Evolutionary conservation across 1,140 invertebrate genomes (phyloP), one percentile per base, ranked within the genome.

Genomic region (Eurosta solidaginis): DNA sequence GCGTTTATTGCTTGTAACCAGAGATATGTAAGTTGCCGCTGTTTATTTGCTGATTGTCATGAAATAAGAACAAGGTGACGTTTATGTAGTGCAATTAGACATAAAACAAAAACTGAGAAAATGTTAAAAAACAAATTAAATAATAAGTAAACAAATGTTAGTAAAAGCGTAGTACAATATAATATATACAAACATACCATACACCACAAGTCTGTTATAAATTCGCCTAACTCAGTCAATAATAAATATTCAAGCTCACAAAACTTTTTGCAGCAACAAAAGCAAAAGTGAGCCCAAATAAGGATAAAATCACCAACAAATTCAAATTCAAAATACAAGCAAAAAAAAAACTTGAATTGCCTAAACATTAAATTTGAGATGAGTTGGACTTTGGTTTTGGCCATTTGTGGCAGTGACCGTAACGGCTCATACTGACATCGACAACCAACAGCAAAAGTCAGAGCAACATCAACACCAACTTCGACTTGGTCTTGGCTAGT

Each of bases 21-120:
- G n/a, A n/a, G n/a, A n/a, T n/a, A n/a, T n/a, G n/a, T 68, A 68
- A 59, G 54, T 9, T n/a, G 27, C 3, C 25, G 22, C 20, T 52
- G 49, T 52, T 20, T 22, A 52, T 4, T 22, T 14, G 22, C 54
- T 36, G 59, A 40, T 40, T 68, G 59, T 68, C 59, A 68, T 22
- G 59, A 68, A 68, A 68, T 68, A 68, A 68, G 59, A 68, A 68
- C 59, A 68, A 68, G 59, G 59, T 68, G 59, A 68, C n/a, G 29
- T 40, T 68, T 68, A 68, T 68, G 36, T 40, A 68, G 7, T 33
- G 33, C 29, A 12, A 29, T 3, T 20, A 40, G 1, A 29, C 0
- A 3, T 10, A 47, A 47, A 14, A 47, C 45, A 47, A 9, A 68
- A 68, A 68, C 3, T 2, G 12, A 68, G 40, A 68, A 63, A 7